phyloP scores from a whole-genome alignment of 1,140 invertebrate species.

The Gryllus bimaculatus region DNA sequence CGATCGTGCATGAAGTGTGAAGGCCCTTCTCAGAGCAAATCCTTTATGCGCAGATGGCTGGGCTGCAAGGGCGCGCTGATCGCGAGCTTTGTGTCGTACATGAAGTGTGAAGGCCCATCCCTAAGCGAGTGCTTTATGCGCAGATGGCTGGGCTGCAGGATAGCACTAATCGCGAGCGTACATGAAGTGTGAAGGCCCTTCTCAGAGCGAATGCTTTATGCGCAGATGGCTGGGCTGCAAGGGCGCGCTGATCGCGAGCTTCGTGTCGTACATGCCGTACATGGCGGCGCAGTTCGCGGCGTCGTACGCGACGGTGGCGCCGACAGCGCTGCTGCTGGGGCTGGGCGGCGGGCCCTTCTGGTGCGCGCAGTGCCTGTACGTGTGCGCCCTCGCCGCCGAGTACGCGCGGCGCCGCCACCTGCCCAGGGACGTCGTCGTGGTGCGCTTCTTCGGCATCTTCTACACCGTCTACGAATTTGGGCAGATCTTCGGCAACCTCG shows the following conservation, averaged over 20 bases:
- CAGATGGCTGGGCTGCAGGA: slow-evolving; percentile 74
- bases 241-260: slow-evolving; percentile 76
- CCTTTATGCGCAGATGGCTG: slow-evolving; percentile 49
- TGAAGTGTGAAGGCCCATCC: slow-evolving; percentile 30
- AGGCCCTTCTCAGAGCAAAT: too few relatives aligned
- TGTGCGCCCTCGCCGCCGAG: slow-evolving; percentile 67
- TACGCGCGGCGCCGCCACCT: slow-evolving; percentile 56
- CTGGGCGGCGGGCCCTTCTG: slow-evolving; percentile 80
- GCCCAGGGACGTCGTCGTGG: slow-evolving; percentile 58
- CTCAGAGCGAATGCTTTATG: neutral
- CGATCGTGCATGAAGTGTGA: slow-evolving; percentile 37
- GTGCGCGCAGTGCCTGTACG: slow-evolving; percentile 82
- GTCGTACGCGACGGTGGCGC: slow-evolving; percentile 55
- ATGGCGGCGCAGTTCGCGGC: slow-evolving; percentile 65
- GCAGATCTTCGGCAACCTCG: slow-evolving; percentile 85
- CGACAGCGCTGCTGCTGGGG: slow-evolving; percentile 72
- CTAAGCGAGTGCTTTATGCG: slow-evolving; percentile 17
- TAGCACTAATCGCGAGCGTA: slow-evolving; percentile 67
- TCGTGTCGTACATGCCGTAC: slow-evolving; percentile 78
- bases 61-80: slow-evolving; percentile 81
- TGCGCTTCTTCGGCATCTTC: slow-evolving; percentile 81
- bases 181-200: too few relatives aligned
- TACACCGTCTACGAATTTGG: slow-evolving; percentile 91
- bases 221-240: slow-evolving; percentile 71
- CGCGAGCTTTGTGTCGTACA: slow-evolving; percentile 74